These are phyloP conservation scores for Microtus montanus DNA, from an alignment of 2,113 vertebrate genomes.

Conservation along the genomic window DNA sequence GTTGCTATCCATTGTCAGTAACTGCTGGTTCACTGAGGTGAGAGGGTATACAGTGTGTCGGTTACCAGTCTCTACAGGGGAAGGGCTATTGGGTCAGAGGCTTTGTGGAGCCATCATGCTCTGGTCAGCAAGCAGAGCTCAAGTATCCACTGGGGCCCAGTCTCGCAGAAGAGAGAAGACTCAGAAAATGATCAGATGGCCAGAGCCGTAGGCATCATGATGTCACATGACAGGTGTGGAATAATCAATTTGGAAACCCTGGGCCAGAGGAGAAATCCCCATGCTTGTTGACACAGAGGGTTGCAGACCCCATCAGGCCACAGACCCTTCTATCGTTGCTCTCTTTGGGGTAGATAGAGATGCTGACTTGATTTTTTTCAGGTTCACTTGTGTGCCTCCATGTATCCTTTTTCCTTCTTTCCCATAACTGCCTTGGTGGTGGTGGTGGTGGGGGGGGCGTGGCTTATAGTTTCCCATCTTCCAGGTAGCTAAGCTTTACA, in stretches of 20 bases:
- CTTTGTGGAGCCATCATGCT: background rate
- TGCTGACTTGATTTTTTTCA: background rate
- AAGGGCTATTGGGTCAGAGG: background rate
- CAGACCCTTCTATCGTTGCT: background rate
- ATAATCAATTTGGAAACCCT: background rate
- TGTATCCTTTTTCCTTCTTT: background rate
- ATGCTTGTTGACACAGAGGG: too few relatives aligned
- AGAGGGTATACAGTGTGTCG: background rate
- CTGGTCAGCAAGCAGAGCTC: background rate
- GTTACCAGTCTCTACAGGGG: background rate
- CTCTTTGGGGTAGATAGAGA: background rate
- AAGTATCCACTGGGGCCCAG: background rate
- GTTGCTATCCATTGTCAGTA: background rate
- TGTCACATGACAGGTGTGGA: background rate
- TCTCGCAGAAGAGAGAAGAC: background rate
- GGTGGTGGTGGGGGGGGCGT: too few relatives aligned
- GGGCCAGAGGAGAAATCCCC: background rate
- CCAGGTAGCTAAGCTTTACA: background rate
- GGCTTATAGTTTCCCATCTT: background rate
- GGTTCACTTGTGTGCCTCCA: accelerated
- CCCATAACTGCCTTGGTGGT: background rate
- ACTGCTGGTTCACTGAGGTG: background rate
- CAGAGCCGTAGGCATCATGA: background rate
- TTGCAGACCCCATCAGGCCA: background rate
- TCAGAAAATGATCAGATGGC: background rate